Evolutionary conservation across 2,113 vertebrate genomes (phyloP), one percentile per base, ranked within the genome.

Genomic region (Chelonoidis abingdonii): DNA sequence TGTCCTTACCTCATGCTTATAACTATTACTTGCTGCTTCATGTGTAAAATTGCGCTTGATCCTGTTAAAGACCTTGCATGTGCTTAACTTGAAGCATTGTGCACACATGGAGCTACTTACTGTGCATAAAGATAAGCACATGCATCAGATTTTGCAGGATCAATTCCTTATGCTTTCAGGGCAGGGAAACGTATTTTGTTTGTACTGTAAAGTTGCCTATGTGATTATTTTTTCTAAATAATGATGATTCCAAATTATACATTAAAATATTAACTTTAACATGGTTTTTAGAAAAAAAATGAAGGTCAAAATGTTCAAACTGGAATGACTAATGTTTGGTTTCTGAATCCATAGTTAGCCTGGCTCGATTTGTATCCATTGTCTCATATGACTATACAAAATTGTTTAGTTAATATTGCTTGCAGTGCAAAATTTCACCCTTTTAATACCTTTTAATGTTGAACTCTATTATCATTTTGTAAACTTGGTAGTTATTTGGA

Each of bases 281-380:
- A 35, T 22, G n/a, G 9, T 19, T 72, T 83, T 62, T 49, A 1
- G 6, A 86, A 82, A 90, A 91, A 92, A 92, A 89, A 81, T 27
- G 16, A 87, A 59, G 14, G 25, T 75, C 92, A 17, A 38, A 11
- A 22, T 93, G 96, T 96, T 87, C n/a, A 92, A 13, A 80, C 81
- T 14, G 91, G 86, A 93, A 81, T 72, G 13, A 82, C 62, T 65
- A 89, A 4, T 0, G 0, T 78, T 50, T 83, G 84, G 50, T 2
- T 84, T 96, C 79, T 95, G 82, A 94, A 93, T 57, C 83, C 93
- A 53, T 94, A 95, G 83, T 94, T 94, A 94, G 69, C 2, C 11
- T 79, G 0, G 84, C 24, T 10, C 89, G 12, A 11, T 44, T 0
- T 91, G 90, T 95, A 5, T 93, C 41, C 31, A 96, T 89, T 95